Conservation (phyloP, 2,888 invertebrate species). For the Lithodes maja region DNA sequence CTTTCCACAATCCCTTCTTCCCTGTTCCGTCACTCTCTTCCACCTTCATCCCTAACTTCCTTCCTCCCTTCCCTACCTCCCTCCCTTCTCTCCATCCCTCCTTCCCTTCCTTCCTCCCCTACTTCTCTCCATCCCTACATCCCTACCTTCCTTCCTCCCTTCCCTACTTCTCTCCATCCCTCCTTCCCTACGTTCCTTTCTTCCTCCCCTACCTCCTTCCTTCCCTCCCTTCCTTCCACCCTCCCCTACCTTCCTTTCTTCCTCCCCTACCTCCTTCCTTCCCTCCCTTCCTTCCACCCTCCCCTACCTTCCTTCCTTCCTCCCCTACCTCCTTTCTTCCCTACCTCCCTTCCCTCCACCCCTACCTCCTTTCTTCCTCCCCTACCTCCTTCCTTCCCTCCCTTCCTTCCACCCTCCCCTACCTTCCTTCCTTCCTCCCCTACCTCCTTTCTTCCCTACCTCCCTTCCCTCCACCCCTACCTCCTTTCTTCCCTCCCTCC, state of each 20-base stretch:
- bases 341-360: not conserved
- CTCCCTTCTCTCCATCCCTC: not conserved
- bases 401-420: not conserved
- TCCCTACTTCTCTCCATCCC: not conserved
- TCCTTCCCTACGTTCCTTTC: not conserved
- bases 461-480: not conserved
- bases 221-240: not conserved
- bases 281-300: not conserved
- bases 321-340: not conserved
- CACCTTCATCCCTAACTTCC: not conserved
- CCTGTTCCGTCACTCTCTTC: not conserved
- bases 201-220: not conserved
- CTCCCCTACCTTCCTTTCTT: no score
- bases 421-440: not conserved
- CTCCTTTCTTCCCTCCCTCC: not conserved
- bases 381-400: not conserved
- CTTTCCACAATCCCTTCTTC: not conserved
- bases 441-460: not conserved
- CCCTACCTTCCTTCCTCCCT: not conserved
- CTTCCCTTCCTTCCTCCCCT: not conserved
- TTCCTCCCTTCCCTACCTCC: not conserved
- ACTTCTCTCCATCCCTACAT: not conserved
- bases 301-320: constrained; percentile 10
- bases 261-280: not conserved
- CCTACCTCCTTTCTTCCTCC: not conserved